phyloP scores from a whole-genome alignment of 2,113 vertebrate genomes.

The Microcebus griseorufus region DNA sequence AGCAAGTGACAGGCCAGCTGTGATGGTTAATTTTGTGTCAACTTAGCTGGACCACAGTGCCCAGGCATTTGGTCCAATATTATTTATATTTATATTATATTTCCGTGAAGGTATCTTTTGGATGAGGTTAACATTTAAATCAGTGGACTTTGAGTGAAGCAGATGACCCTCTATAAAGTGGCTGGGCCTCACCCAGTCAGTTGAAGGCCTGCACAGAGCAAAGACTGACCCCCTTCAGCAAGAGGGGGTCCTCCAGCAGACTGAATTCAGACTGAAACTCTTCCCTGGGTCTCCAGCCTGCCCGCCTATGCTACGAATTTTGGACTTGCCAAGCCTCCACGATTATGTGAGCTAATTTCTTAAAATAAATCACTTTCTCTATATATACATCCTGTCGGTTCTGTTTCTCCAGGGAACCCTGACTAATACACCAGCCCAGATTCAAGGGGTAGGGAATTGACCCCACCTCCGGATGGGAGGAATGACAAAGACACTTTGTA shows the following conservation, averaged over 20 bases:
- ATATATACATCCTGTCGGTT: background rate
- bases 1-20: background rate
- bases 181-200: background rate
- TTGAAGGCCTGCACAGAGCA: background rate
- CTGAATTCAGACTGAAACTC: background rate
- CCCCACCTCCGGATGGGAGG: background rate
- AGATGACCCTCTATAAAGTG: background rate
- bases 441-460: background rate
- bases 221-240: background rate
- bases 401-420: constrained; percentile 39
- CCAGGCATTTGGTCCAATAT: background rate
- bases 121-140: constrained; percentile 2
- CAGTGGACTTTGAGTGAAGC: background rate
- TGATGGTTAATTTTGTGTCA: background rate
- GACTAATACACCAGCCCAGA: background rate
- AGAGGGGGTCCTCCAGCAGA: background rate
- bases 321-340: background rate
- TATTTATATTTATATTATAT: background rate
- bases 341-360: background rate
- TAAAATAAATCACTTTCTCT: constrained; percentile 25
- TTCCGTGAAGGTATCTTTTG: background rate
- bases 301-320: background rate
- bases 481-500: background rate
- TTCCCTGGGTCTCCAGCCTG: background rate
- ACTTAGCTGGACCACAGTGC: background rate